Evolutionary conservation across 2,888 invertebrate species (phyloP).

Genomic region (Thera britannica): DNA sequence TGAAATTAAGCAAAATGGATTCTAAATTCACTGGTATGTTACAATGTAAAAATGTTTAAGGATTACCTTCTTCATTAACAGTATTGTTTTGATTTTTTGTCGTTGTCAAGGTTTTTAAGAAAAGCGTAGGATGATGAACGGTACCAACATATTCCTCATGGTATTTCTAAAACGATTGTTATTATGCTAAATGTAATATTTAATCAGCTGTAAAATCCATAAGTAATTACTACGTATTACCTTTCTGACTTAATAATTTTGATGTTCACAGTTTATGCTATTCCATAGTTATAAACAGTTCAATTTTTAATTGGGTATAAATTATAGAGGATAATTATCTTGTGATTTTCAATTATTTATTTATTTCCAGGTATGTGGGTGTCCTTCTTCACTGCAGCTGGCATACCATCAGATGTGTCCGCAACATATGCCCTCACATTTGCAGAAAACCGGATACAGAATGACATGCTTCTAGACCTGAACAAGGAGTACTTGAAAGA

Average conservation of each 20-base stretch:
- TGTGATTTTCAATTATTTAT: neutral
- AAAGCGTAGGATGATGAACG: slow-evolving; percentile 6
- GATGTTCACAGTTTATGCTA: no score
- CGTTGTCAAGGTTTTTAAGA: slow-evolving; percentile 12
- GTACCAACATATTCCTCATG: neutral
- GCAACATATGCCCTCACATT: slow-evolving; percentile 94
- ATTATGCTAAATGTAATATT: slow-evolving; percentile 3
- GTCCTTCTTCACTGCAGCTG: slow-evolving; percentile 93
- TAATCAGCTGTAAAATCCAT: neutral
- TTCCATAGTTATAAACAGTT: no score
- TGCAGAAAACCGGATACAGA: slow-evolving; percentile 93
- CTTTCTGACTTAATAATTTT: no score
- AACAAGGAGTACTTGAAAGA: slow-evolving; percentile 94
- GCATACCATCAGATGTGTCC: slow-evolving; percentile 91
- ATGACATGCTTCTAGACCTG: slow-evolving; percentile 93
- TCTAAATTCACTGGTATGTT: slow-evolving; percentile 67
- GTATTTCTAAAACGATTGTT: neutral
- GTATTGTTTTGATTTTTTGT: neutral
- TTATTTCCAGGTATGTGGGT: slow-evolving; percentile 89
- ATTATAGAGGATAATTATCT: no score
- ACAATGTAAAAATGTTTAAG: neutral
- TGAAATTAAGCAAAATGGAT: slow-evolving; percentile 64
- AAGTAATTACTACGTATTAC: neutral
- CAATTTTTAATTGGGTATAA: no score
- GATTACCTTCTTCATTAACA: neutral